These are phyloP conservation scores for Brachionus plicatilis DNA, from an alignment of 1,140 invertebrate genomes.

Conservation along the genomic window DNA sequence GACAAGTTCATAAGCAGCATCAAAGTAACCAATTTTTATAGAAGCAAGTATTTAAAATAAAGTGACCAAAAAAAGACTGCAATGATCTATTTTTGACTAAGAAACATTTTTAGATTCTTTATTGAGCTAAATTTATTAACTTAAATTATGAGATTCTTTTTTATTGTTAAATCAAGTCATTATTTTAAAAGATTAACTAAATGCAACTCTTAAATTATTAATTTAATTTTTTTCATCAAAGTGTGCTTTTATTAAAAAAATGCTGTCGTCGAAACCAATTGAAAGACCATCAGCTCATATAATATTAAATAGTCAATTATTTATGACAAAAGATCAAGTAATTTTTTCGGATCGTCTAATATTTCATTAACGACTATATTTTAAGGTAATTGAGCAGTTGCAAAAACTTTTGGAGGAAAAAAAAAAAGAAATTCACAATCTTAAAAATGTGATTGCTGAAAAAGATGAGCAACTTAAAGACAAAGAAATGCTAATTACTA, in stretches of 20 bases:
- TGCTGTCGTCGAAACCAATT: conserved; percentile 43
- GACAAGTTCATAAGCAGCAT: too few relatives aligned
- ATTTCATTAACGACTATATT: not conserved
- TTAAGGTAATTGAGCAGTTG: not conserved
- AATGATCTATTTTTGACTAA: too few relatives aligned
- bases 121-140: too few relatives aligned
- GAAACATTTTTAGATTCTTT: too few relatives aligned
- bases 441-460: conserved; percentile 6
- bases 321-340: conserved; percentile 49
- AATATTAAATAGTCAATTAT: conserved; percentile 47
- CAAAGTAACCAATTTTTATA: too few relatives aligned
- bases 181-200: too few relatives aligned
- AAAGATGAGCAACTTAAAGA: not conserved
- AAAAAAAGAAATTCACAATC: not conserved
- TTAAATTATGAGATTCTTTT: too few relatives aligned
- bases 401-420: not conserved
- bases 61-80: too few relatives aligned
- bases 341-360: conserved; percentile 17
- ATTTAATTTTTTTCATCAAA: not conserved
- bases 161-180: too few relatives aligned
- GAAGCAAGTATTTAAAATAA: too few relatives aligned
- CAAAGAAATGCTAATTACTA: not conserved
- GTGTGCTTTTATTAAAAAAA: conserved; percentile 50
- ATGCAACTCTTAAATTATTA: not conserved
- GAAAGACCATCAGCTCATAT: conserved; percentile 46